phyloP scores from a whole-genome alignment of 2,888 invertebrate genomes.

The Tetrapedia diversipes region DNA sequence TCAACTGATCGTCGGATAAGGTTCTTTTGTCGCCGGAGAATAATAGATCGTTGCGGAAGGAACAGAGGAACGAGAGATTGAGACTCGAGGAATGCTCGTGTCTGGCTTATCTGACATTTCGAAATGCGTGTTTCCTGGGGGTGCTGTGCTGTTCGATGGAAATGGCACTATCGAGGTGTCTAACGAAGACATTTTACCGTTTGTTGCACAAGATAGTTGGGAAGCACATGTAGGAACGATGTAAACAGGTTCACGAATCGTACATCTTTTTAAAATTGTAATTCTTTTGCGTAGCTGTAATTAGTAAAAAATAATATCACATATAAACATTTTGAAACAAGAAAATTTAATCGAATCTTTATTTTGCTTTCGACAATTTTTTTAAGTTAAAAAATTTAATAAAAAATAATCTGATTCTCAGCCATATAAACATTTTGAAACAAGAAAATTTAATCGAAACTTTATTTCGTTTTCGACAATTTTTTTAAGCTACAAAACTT shows the following conservation, averaged over 20 bases:
- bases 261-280: background rate
- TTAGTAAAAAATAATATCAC: too few relatives aligned
- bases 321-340: too few relatives aligned
- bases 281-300: background rate
- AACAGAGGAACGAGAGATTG: background rate
- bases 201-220: background rate
- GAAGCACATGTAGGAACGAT: background rate
- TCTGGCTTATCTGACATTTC: constrained; percentile 23
- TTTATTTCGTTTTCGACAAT: too few relatives aligned
- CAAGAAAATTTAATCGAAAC: too few relatives aligned
- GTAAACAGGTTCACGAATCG: background rate
- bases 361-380: too few relatives aligned
- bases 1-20: background rate
- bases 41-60: constrained; percentile 1
- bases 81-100: constrained; percentile 12
- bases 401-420: too few relatives aligned
- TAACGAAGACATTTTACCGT: background rate
- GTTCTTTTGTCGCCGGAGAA: background rate
- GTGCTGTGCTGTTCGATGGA: background rate
- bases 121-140: constrained; percentile 4
- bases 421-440: too few relatives aligned
- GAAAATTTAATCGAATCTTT: too few relatives aligned
- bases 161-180: background rate
- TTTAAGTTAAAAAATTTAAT: too few relatives aligned
- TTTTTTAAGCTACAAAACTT: too few relatives aligned